Conservation (phyloP, 2,797 vertebrate species). For the Chromis chromis region DNA sequence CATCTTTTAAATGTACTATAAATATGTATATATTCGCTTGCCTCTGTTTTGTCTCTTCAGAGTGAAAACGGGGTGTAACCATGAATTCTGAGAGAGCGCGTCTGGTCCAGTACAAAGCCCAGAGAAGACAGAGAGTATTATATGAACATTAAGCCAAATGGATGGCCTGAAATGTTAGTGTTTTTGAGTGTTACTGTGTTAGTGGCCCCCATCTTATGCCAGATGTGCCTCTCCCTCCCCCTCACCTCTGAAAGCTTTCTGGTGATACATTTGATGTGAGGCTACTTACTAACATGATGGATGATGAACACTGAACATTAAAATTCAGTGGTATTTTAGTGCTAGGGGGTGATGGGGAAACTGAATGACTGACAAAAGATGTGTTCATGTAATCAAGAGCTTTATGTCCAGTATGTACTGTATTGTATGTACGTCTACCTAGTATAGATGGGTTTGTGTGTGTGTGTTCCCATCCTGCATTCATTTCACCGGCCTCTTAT, state of each 20-base stretch:
- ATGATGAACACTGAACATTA: neutral
- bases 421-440: neutral
- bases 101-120: neutral
- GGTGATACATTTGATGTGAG: conserved; percentile 20
- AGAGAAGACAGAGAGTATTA: neutral
- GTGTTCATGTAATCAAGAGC: neutral
- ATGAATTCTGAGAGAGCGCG: neutral
- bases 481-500: conserved; percentile 12
- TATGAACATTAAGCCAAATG: neutral
- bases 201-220: neutral
- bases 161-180: neutral
- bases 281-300: conserved; percentile 24
- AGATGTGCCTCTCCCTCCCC: conserved; percentile 36
- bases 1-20: neutral
- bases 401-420: conserved; percentile 10
- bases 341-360: neutral
- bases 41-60: too few relatives aligned
- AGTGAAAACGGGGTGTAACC: neutral
- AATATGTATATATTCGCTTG: too few relatives aligned
- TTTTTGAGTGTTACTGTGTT: neutral
- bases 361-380: neutral
- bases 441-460: neutral
- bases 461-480: conserved; percentile 24
- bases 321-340: conserved; percentile 22
- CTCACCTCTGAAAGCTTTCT: conserved; percentile 4